Base-by-base conservation (phyloP, 2,888 invertebrate genomes). In the Strigamia crassipes region DNA sequence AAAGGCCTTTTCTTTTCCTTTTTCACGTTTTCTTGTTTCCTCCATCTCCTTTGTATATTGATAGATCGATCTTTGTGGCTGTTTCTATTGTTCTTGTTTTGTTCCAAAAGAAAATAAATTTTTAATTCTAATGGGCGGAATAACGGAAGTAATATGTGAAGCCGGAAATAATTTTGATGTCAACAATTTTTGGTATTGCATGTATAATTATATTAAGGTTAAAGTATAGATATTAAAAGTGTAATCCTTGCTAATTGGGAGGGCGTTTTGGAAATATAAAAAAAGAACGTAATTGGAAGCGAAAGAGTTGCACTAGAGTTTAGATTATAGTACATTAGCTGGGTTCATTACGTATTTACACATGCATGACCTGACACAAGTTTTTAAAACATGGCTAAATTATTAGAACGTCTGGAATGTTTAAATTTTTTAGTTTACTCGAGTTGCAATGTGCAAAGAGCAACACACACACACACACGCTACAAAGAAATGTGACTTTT, bases 151-250 rank as follows among this genome's bases (percentile, higher is more conserved):
- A 21, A 21, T 61, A 61, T 61, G 18, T 61, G 18, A 61, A 61
- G 61, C 61, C 61, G 61, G 61, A 61, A 61, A 61, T 61, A 61
- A 61, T 61, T 61, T 61, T 18, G 61, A 21, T 61, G 61, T 61
- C 61, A 61, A 61, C 61, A 61, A 61, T 21, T 18, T 61, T 61
- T n/a, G 61, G n/a, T 61, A 15, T 61, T 18, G 61, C 4, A 61
- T 21, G n/a, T 61, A n/a, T 61, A 61, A 61, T 61, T 61, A 61
- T 21, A 34, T 34, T 34, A 61, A n/a, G 61, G 10, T n/a, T 21
- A 61, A 61, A 61, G n/a, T 21, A 61, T 18, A 61, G n/a, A 61
- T 12, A 61, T 61, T 61, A 61, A 61, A 61, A 21, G 1, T 61
- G 61, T 18, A 61, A 61, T 61, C 18, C 18, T 61, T 18, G 21